These are phyloP conservation scores for Phyllotreta striolata DNA, from an alignment of 2,888 invertebrate genomes.

Conservation along the genomic window DNA sequence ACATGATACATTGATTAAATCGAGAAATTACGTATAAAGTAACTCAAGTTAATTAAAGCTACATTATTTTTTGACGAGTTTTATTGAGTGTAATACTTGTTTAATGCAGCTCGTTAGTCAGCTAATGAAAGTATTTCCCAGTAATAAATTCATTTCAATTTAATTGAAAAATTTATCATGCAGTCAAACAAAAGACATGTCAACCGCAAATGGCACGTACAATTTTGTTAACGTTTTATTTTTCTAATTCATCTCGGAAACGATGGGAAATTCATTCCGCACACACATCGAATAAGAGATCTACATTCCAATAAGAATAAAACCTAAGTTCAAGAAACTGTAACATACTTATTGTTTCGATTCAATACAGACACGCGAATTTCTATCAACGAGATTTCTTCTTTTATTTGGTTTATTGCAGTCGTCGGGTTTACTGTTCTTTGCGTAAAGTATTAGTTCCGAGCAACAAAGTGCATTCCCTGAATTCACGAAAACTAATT, in stretches of 20 bases:
- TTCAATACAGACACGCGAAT: constrained; percentile 29
- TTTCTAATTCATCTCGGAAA: constrained; percentile 19
- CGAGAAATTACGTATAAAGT: neutral
- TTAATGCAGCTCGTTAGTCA: too few species aligned
- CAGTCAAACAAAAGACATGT: too few species aligned
- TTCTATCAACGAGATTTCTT: constrained; percentile 19
- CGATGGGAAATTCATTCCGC: constrained; percentile 12
- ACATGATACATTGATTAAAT: constrained; percentile 15
- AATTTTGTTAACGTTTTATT: constrained; percentile 4
- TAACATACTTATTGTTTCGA: constrained; percentile 27
- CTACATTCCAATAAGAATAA: constrained; percentile 27
- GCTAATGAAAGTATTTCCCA: too few species aligned
- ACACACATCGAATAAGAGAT: constrained; percentile 20
- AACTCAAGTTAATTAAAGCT: too few species aligned
- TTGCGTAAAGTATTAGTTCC: constrained; percentile 8
- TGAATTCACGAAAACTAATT: too few species aligned
- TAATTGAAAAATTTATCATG: too few species aligned
- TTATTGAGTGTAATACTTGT: too few species aligned
- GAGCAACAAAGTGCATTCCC: neutral
- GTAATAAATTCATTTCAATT: too few species aligned
- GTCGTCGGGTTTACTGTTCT: constrained; percentile 8
- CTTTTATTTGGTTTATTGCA: neutral
- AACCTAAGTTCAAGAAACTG: constrained; percentile 25
- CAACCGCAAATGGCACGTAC: too few species aligned
- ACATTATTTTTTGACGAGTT: too few species aligned